phyloP scores from a whole-genome alignment of 2,113 vertebrate species.

The Channa argus region DNA sequence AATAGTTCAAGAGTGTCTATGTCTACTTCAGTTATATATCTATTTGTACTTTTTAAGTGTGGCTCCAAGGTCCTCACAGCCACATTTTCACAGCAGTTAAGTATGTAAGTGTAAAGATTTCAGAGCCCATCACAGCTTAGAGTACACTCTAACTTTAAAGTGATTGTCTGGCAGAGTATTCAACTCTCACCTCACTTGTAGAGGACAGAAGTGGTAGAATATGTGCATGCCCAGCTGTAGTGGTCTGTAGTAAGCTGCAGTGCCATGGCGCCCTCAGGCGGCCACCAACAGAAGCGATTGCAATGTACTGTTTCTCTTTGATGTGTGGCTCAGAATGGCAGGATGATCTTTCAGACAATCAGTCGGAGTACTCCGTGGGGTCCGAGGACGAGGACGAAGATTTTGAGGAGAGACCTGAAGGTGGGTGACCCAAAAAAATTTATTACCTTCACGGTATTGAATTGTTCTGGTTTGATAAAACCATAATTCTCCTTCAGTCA shows the following conservation, averaged over 20 bases:
- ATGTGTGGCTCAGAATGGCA: slow-evolving; percentile 93
- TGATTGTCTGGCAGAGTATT: slow-evolving; percentile 46
- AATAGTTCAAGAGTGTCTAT: slow-evolving; percentile 2
- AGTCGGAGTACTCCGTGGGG: slow-evolving; percentile 97
- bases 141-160: slow-evolving; percentile 56
- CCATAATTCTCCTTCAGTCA: no score
- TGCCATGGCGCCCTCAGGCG: slow-evolving; percentile 77
- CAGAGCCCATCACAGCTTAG: slow-evolving; percentile 32
- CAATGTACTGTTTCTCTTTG: slow-evolving; percentile 82
- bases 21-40: slow-evolving; percentile 7
- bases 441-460: neutral
- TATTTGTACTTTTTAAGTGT: slow-evolving; percentile 25
- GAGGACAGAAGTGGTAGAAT: slow-evolving; percentile 31
- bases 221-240: slow-evolving; percentile 55
- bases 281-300: slow-evolving; percentile 74
- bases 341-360: slow-evolving; percentile 97
- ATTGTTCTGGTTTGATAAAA: neutral
- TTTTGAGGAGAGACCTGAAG: slow-evolving; percentile 97
- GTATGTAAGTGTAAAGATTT: slow-evolving; percentile 10
- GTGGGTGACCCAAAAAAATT: slow-evolving; percentile 68
- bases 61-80: neutral
- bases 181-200: slow-evolving; percentile 42
- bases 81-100: slow-evolving; percentile 35
- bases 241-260: slow-evolving; percentile 77
- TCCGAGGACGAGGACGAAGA: slow-evolving; percentile 99